Conservation (phyloP, 2,113 vertebrate genomes). For the Carollia perspicillata region DNA sequence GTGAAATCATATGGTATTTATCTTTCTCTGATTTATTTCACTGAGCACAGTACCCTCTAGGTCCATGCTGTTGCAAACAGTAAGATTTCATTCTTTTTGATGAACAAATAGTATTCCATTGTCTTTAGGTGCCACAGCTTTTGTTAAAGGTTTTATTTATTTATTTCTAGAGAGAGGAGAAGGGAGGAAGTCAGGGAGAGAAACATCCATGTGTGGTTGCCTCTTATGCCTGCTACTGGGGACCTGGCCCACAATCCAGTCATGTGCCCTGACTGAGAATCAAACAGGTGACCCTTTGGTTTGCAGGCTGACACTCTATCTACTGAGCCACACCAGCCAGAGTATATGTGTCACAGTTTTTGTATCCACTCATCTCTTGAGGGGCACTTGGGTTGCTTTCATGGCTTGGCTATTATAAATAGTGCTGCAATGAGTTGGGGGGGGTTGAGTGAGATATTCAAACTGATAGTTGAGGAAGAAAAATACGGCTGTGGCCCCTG, state of each 20-base stretch:
- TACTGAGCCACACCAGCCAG: no score
- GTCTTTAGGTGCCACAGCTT: background rate
- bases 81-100: background rate
- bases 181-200: no score
- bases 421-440: background rate
- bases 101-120: background rate
- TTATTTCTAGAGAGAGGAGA: no score
- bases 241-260: no score
- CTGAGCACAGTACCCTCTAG: background rate
- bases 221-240: no score
- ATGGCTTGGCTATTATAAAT: background rate
- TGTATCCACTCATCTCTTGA: background rate
- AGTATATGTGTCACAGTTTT: background rate
- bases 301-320: no score
- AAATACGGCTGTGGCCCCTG: background rate
- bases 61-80: background rate
- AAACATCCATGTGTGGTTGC: no score
- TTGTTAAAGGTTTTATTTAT: background rate
- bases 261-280: no score
- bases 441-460: background rate
- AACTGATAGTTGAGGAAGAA: background rate
- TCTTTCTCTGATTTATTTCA: background rate
- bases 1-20: background rate
- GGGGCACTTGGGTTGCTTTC: background rate
- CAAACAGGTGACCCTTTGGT: no score